phyloP scores from a whole-genome alignment of 1,140 invertebrate genomes.

The Pemphigus obesinymphae region DNA sequence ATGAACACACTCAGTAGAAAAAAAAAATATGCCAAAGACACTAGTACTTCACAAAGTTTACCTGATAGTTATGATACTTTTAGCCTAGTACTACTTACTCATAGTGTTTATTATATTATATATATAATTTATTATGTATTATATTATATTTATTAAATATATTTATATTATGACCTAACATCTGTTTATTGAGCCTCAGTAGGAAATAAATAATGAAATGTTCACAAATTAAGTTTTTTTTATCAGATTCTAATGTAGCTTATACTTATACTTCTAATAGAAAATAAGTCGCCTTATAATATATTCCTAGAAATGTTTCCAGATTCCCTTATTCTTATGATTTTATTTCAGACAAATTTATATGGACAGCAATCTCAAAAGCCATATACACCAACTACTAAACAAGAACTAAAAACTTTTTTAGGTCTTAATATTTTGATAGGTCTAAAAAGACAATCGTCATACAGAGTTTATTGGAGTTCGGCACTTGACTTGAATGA shows the following conservation, averaged over 20 bases:
- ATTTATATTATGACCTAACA: too few species aligned
- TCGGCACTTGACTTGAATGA: neutral
- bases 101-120: neutral
- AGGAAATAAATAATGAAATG: neutral
- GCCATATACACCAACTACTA: too few species aligned
- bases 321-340: neutral
- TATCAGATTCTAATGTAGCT: neutral
- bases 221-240: neutral
- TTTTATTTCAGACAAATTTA: neutral
- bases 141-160: too few species aligned
- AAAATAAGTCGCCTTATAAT: neutral
- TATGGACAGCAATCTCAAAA: too few species aligned
- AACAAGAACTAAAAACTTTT: too few species aligned
- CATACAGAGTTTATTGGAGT: too few species aligned
- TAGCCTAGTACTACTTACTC: neutral
- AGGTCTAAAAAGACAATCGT: too few species aligned
- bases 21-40: neutral
- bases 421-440: too few species aligned
- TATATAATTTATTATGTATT: too few species aligned
- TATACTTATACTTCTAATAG: neutral
- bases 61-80: neutral
- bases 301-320: neutral
- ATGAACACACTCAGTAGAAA: neutral
- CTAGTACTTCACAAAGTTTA: neutral
- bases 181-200: neutral